Evolutionary conservation across 1,140 invertebrate species (phyloP).

Genomic region (Zaprionus taronus): DNA sequence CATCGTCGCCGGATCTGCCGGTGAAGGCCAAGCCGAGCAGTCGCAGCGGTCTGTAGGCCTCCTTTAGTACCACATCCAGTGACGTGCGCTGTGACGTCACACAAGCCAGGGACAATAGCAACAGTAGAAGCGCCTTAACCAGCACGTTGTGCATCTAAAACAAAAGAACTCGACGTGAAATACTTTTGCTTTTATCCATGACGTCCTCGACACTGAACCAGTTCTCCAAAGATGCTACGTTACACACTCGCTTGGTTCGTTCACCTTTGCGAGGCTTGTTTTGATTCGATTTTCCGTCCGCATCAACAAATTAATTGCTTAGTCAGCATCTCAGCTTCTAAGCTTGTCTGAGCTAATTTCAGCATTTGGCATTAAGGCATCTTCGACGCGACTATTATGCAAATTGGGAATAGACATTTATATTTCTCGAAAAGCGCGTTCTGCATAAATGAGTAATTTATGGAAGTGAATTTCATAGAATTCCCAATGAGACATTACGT

Average conservation of each 20-base stretch:
- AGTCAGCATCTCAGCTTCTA: constrained; percentile 15
- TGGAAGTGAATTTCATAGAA: neutral
- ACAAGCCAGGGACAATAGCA: constrained; percentile 27
- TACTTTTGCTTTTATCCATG: constrained; percentile 64
- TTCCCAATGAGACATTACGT: neutral
- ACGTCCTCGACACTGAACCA: constrained; percentile 76
- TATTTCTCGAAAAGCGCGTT: constrained; percentile 19
- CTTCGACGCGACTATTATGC: constrained; percentile 33
- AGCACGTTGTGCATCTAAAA: constrained; percentile 28
- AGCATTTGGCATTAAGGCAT: constrained; percentile 26
- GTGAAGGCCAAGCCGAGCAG: constrained; percentile 64
- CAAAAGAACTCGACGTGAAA: constrained; percentile 15
- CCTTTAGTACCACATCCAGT: constrained; percentile 61
- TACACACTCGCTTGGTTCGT: constrained; percentile 65
- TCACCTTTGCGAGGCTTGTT: constrained; percentile 63
- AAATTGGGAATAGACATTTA: constrained; percentile 19
- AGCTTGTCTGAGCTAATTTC: constrained; percentile 21
- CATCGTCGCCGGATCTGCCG: constrained; percentile 69
- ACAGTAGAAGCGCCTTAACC: constrained; percentile 42
- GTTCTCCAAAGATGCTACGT: constrained; percentile 52
- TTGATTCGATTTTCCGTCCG: constrained; percentile 52
- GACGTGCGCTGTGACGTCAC: constrained; percentile 76
- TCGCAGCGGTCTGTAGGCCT: constrained; percentile 67
- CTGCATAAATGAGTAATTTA: constrained; percentile 21
- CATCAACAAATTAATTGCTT: constrained; percentile 18